phyloP scores from a whole-genome alignment of 2,113 vertebrate species.

The Gymnocephalus cernua region DNA sequence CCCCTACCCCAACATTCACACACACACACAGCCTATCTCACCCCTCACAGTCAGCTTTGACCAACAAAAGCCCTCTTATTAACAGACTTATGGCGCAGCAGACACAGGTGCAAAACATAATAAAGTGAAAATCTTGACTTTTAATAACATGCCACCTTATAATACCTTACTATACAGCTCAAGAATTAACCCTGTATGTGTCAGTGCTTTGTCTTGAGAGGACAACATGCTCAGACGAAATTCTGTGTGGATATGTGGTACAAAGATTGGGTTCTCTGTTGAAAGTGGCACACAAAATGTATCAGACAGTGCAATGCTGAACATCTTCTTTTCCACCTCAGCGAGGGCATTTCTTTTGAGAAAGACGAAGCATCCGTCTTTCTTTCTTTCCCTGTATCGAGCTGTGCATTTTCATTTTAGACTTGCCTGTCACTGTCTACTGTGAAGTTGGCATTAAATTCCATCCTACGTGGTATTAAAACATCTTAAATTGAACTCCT shows the following conservation, averaged over 20 bases:
- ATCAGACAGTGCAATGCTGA: conserved; percentile 23
- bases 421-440: too few species aligned
- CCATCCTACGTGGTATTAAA: too few species aligned
- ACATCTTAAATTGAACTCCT: too few species aligned
- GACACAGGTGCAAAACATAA: conserved; percentile 83
- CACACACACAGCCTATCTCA: conserved; percentile 17
- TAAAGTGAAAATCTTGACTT: conserved; percentile 73
- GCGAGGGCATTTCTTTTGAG: neutral
- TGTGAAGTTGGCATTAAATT: too few species aligned
- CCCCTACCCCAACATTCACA: neutral
- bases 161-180: conserved; percentile 62
- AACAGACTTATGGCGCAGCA: conserved; percentile 59
- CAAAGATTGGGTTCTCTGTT: neutral
- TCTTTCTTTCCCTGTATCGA: neutral
- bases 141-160: conserved; percentile 77
- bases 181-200: conserved; percentile 49
- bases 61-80: conserved; percentile 84
- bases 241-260: neutral
- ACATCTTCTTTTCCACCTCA: neutral
- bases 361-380: neutral
- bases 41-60: conserved; percentile 42
- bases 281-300: neutral
- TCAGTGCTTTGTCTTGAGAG: conserved; percentile 2
- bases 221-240: conserved; percentile 2
- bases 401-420: too few species aligned